Evolutionary conservation across 1,140 invertebrate species (phyloP).

Genomic region (Paraescarpia echinospica): DNA sequence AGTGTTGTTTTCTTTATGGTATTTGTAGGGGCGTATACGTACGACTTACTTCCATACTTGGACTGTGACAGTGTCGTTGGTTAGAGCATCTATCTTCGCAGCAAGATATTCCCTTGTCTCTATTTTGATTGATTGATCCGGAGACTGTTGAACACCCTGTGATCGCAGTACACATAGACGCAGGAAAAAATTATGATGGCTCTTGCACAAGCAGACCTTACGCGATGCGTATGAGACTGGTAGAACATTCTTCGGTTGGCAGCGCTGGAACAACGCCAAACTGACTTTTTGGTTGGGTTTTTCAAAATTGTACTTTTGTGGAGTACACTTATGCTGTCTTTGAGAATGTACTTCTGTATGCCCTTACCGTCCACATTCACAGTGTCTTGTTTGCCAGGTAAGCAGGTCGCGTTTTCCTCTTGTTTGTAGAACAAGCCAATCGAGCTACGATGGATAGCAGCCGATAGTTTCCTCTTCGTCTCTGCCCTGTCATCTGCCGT

Average conservation of each 20-base stretch:
- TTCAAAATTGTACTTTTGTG: background rate
- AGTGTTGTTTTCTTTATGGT: background rate
- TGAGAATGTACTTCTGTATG: too few species aligned
- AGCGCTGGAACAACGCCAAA: slow-evolving; percentile 9
- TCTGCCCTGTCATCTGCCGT: background rate
- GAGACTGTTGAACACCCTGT: background rate
- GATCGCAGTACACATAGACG: slow-evolving; percentile 1
- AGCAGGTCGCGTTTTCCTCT: too few species aligned
- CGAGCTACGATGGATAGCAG: too few species aligned
- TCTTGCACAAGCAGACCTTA: background rate
- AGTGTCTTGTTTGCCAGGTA: background rate
- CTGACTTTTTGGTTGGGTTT: background rate
- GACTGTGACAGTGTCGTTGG: slow-evolving; percentile 13
- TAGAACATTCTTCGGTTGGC: slow-evolving; percentile 9
- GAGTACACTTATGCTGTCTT: slow-evolving; percentile 5
- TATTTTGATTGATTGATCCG: background rate
- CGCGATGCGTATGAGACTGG: background rate
- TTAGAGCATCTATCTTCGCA: background rate
- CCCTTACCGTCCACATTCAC: slow-evolving; percentile 10
- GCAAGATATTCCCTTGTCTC: background rate
- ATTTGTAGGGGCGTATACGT: background rate
- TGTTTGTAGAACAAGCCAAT: too few species aligned
- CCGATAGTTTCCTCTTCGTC: too few species aligned
- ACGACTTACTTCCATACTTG: slow-evolving; percentile 13
- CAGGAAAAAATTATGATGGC: background rate